phyloP scores from a whole-genome alignment of 2,888 invertebrate genomes.

The Acrobasis repandana region DNA sequence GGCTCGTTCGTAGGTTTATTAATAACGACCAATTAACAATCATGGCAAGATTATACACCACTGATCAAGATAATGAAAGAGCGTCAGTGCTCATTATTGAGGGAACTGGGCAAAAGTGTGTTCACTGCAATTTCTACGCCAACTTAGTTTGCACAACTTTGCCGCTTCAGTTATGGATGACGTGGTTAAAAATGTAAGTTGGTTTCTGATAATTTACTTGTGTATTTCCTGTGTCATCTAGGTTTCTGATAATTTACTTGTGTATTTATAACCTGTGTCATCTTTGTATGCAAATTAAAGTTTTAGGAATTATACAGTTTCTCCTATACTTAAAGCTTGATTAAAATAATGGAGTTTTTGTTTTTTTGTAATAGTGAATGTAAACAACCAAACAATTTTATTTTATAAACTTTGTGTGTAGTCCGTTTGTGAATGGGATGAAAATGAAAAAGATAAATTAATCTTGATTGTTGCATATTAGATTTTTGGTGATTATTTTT shows the following conservation, averaged over 20 bases:
- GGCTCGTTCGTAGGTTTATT: conserved; percentile 33
- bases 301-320: no score
- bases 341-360: no score
- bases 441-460: no score
- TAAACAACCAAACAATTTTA: no score
- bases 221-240: background rate
- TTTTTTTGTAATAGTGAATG: no score
- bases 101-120: conserved; percentile 34
- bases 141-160: conserved; percentile 38
- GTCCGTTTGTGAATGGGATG: background rate
- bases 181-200: conserved; percentile 46
- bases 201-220: conserved; percentile 32
- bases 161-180: conserved; percentile 38
- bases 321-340: no score
- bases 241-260: no score
- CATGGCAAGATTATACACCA: conserved; percentile 33
- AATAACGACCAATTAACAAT: conserved; percentile 42
- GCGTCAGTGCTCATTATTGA: conserved; percentile 38
- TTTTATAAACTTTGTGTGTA: no score
- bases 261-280: no score
- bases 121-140: conserved; percentile 35
- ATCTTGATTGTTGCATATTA: no score
- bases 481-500: no score
- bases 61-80: conserved; percentile 42
- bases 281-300: no score